phyloP scores from a whole-genome alignment of 2,797 vertebrate genomes.

The Lacerta bilineata region DNA sequence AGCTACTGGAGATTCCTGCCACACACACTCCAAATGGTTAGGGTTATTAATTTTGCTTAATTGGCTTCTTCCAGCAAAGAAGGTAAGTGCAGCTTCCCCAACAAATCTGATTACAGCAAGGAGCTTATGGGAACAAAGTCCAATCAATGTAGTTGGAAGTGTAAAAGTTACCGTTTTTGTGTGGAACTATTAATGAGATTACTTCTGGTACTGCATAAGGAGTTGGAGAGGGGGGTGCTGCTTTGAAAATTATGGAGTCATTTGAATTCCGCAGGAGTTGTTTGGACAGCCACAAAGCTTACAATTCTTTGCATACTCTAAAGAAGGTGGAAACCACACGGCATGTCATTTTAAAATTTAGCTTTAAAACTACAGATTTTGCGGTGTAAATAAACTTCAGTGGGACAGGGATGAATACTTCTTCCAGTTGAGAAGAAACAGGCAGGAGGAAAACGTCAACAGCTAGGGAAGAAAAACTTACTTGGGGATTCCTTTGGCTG shows the following conservation, averaged over 20 bases:
- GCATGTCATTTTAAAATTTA: slow-evolving; percentile 56
- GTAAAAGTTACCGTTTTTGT: slow-evolving; percentile 37
- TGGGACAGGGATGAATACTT: slow-evolving; percentile 40
- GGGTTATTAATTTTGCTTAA: slow-evolving; percentile 53
- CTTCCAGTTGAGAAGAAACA: slow-evolving; percentile 66
- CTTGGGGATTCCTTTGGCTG: slow-evolving; percentile 69
- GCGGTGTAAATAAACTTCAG: slow-evolving; percentile 53
- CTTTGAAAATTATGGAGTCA: slow-evolving; percentile 17
- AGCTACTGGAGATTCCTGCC: background rate
- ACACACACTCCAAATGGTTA: slow-evolving; percentile 3
- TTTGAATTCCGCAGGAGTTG: slow-evolving; percentile 12
- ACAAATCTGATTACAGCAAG: slow-evolving; percentile 56
- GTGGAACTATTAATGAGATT: slow-evolving; percentile 43
- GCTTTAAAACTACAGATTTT: slow-evolving; percentile 46
- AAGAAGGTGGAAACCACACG: slow-evolving; percentile 41
- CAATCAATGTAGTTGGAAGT: slow-evolving; percentile 43
- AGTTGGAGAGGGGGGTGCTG: background rate
- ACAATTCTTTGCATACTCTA: slow-evolving; percentile 37
- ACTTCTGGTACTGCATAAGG: background rate
- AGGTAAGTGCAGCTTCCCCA: slow-evolving; percentile 47
- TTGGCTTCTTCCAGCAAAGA: slow-evolving; percentile 62
- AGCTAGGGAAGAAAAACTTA: slow-evolving; percentile 58
- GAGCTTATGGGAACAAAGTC: slow-evolving; percentile 45
- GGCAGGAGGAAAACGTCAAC: slow-evolving; percentile 50
- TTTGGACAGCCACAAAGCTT: slow-evolving; percentile 44